These are phyloP conservation scores for Melanerpes aurifrons DNA, from an alignment of 2,113 vertebrate species.

Conservation along the genomic window DNA sequence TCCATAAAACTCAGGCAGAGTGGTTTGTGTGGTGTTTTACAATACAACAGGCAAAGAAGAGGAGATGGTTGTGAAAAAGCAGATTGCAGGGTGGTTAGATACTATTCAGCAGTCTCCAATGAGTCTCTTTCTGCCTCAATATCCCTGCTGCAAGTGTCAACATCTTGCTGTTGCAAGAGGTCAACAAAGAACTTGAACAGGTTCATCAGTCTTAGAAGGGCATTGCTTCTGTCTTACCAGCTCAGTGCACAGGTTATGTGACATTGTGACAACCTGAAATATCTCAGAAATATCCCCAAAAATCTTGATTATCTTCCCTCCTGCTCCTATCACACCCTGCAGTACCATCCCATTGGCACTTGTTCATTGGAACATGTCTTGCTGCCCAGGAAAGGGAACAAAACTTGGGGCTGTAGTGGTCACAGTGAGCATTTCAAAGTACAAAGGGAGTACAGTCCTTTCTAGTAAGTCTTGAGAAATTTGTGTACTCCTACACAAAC, in stretches of 20 bases:
- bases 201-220: not conserved
- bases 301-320: not conserved
- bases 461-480: not conserved
- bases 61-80: not conserved
- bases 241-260: rapidly evolving
- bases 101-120: not conserved
- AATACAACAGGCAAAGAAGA: not conserved
- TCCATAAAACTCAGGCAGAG: not conserved
- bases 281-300: not conserved
- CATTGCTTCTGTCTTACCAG: not conserved
- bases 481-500: not conserved
- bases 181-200: not conserved
- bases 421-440: not conserved
- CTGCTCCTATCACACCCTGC: not conserved
- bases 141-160: not conserved
- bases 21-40: not conserved
- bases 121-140: not conserved
- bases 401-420: not conserved
- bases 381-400: rapidly evolving
- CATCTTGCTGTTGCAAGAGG: not conserved
- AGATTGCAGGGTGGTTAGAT: not conserved
- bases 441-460: not conserved
- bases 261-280: not conserved
- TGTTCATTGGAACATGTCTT: not conserved
- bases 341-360: not conserved